These are phyloP conservation scores for Poeciliopsis prolifica DNA, from an alignment of 2,113 vertebrate genomes.

Conservation along the genomic window DNA sequence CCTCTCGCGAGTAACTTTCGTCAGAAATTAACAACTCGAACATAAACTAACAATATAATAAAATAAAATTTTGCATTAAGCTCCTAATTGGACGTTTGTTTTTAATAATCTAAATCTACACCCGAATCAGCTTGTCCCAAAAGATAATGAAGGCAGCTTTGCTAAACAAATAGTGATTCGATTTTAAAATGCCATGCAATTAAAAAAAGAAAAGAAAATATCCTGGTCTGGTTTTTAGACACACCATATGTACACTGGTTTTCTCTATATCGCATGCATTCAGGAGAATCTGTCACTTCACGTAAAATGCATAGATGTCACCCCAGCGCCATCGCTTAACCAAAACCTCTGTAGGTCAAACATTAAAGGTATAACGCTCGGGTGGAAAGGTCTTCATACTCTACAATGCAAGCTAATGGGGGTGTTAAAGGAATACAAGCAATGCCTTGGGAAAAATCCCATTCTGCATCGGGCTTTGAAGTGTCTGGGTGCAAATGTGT, in stretches of 20 bases:
- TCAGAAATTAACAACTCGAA: conserved; percentile 55
- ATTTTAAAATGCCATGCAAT: not conserved
- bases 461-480: conserved; percentile 74
- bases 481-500: conserved; percentile 82
- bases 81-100: conserved; percentile 14
- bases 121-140: not conserved
- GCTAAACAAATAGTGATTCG: conserved; percentile 29
- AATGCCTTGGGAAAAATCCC: conserved; percentile 66
- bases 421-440: conserved; percentile 33
- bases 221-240: conserved; percentile 19
- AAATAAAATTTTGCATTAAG: conserved; percentile 35
- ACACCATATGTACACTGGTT: conserved; percentile 17
- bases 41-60: conserved; percentile 48
- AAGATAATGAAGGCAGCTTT: conserved; percentile 35
- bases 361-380: conserved; percentile 12
- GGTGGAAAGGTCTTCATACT: conserved; percentile 26
- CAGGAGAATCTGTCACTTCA: conserved; percentile 56
- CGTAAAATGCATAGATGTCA: conserved; percentile 46
- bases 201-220: not conserved
- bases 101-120: conserved; percentile 42
- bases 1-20: conserved; percentile 50
- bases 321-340: conserved; percentile 31
- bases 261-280: conserved; percentile 30
- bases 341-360: conserved; percentile 3
- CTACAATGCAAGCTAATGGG: conserved; percentile 20